These are phyloP conservation scores for Slavum lentiscoides DNA, from an alignment of 2,888 invertebrate genomes.

Conservation along the genomic window DNA sequence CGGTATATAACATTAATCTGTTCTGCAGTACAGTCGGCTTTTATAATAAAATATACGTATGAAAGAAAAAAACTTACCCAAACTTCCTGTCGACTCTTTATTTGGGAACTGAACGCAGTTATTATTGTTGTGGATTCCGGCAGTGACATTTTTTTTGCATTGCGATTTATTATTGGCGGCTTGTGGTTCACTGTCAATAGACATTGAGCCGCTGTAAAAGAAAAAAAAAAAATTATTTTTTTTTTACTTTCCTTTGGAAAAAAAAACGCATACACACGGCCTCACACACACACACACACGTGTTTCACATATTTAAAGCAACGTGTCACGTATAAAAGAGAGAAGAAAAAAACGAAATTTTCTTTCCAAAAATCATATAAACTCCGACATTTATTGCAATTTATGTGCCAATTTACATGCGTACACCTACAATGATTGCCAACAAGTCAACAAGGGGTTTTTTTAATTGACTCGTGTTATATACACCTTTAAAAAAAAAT, in stretches of 20 bases:
- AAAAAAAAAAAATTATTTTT: neutral
- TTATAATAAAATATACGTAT: neutral
- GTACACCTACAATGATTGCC: constrained; percentile 40
- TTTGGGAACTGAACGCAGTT: constrained; percentile 57
- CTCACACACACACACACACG: neutral
- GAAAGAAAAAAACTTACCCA: constrained; percentile 39
- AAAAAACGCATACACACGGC: constrained; percentile 18
- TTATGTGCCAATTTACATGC: constrained; percentile 47
- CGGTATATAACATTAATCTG: constrained; percentile 4
- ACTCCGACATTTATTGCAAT: constrained; percentile 48
- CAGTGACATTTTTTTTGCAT: constrained; percentile 46
- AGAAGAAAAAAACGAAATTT: constrained; percentile 23
- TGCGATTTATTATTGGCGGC: constrained; percentile 50
- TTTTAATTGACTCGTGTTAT: constrained; percentile 45
- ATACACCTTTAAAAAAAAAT: constrained; percentile 3
- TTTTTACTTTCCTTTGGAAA: constrained; percentile 8
- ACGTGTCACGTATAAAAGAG: constrained; percentile 21
- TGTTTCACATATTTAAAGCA: constrained; percentile 44
- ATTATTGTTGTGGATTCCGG: constrained; percentile 56
- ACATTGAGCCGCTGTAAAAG: constrained; percentile 38
- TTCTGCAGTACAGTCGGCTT: neutral
- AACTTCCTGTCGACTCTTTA: constrained; percentile 52
- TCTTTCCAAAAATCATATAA: constrained; percentile 37
- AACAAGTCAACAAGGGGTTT: neutral
- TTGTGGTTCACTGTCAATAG: constrained; percentile 45